Base-by-base conservation (phyloP, 2,113 vertebrate species). In the Oncorhynchus mykiss region DNA sequence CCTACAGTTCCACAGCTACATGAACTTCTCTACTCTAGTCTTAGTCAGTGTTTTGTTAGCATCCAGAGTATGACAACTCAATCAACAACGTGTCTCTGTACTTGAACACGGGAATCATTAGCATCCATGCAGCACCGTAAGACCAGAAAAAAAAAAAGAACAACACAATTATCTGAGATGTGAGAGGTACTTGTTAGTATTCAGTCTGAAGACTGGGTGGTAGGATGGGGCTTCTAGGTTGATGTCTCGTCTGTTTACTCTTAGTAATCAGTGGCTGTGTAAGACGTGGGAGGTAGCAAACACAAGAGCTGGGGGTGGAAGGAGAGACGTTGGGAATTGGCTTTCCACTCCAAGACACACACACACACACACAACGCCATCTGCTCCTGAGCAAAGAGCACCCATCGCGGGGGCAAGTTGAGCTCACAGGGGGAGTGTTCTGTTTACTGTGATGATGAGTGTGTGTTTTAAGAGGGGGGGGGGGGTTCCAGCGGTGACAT, bases 341-440 rank as follows among this genome's bases (percentile, higher is more conserved):
- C 24, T 68, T 62, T 51, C 65, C 66, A 76, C 51, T 27, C 67
- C 20, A n/a, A 66, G 4, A 64, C 83, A 77, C 79, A 59, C 71
- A 75, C 72, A 67, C 67, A 25, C 71, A 70, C 70, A 78, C 79
- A 70, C 87, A 82, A 51, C 48, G 81, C 93, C 94, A 94, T 93
- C 93, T 95, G 94, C 77, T 90, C 86, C 3, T 31, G 24, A 49
- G 68, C 39, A 2, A 39, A 11, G 70, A 67, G 48, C 72, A 83
- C 75, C 78, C 78, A 3, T 72, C 39, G 22, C 8, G 66, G 3
- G 24, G 54, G 45, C 71, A 60, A 24, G 69, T 2, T 71, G 80
- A 1, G 78, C 57, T 70, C 73, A 60, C 74, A 69, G 60, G 76
- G 78, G 75, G 78, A 75, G 27, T 79, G 82, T 83, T 86, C 80